phyloP scores from a whole-genome alignment of 2,113 vertebrate species.

The Petromus typicus region DNA sequence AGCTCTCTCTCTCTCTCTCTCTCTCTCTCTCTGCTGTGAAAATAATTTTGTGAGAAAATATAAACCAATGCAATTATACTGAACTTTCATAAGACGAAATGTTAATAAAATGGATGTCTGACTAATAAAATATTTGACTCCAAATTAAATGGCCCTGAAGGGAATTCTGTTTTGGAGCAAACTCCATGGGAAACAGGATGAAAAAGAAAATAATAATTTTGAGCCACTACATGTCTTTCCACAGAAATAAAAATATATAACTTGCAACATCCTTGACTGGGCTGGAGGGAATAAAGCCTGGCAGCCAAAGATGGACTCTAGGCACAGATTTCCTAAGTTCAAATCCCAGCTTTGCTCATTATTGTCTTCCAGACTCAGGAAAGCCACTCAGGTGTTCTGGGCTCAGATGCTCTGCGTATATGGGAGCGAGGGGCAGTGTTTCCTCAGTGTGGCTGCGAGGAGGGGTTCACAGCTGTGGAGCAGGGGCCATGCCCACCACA shows the following conservation, averaged over 20 bases:
- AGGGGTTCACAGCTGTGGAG: background rate
- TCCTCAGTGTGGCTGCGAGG: background rate
- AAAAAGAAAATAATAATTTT: slow-evolving; percentile 65
- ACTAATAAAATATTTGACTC: slow-evolving; percentile 69
- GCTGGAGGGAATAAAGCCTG: background rate
- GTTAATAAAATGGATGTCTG: slow-evolving; percentile 70
- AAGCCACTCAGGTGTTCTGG: no score
- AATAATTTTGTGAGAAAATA: slow-evolving; percentile 66
- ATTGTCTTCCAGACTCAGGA: background rate
- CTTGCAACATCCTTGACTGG: slow-evolving; percentile 19
- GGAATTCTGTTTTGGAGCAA: slow-evolving; percentile 73
- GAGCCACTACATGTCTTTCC: slow-evolving; percentile 55
- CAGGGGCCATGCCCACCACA: no score
- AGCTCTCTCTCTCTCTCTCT: background rate
- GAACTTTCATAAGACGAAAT: slow-evolving; percentile 65
- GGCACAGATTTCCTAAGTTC: background rate
- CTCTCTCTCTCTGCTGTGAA: background rate
- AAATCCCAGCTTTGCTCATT: background rate
- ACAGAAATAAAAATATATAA: slow-evolving; percentile 55
- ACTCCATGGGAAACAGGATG: slow-evolving; percentile 71
- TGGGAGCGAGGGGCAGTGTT: background rate
- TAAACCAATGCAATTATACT: slow-evolving; percentile 41
- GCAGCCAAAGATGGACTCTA: background rate
- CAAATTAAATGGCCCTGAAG: slow-evolving; percentile 67
- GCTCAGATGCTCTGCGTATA: background rate